Evolutionary conservation across 2,797 vertebrate genomes (phyloP).

Genomic region (Avahi laniger): DNA sequence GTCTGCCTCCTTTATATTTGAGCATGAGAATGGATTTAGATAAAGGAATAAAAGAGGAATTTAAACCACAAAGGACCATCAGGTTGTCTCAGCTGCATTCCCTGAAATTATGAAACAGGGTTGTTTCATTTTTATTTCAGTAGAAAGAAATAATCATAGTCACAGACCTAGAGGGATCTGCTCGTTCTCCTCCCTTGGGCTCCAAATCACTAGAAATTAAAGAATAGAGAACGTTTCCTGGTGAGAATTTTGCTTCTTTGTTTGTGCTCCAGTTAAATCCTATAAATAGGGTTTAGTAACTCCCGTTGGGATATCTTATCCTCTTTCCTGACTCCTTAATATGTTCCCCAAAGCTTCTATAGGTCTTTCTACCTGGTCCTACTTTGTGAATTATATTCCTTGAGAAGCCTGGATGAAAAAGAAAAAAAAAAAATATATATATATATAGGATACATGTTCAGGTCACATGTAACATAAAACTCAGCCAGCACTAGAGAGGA

Average conservation of each 20-base stretch:
- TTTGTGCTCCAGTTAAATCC: neutral
- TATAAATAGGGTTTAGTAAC: slow-evolving; percentile 50
- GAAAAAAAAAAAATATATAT: neutral
- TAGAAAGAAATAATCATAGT: neutral
- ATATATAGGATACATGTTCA: neutral
- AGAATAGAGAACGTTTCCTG: neutral
- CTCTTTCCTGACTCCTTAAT: neutral
- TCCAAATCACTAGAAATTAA: neutral
- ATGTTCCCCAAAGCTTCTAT: neutral
- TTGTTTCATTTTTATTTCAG: neutral
- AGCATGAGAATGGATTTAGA: neutral
- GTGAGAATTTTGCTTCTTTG: neutral
- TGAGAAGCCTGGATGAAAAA: neutral
- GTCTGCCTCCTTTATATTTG: neutral
- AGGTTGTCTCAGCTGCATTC: neutral
- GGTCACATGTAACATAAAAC: neutral
- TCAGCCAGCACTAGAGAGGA: neutral
- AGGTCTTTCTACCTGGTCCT: neutral
- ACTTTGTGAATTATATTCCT: slow-evolving; percentile 14
- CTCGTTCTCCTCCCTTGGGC: neutral
- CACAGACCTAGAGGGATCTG: neutral
- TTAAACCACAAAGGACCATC: neutral
- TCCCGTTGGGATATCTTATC: neutral
- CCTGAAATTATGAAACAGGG: neutral
- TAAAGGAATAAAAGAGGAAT: neutral